Evolutionary conservation across 37 sponge, comb jelly and placozoan genomes (phyloP).

Genomic region (Haliclona indistincta): DNA sequence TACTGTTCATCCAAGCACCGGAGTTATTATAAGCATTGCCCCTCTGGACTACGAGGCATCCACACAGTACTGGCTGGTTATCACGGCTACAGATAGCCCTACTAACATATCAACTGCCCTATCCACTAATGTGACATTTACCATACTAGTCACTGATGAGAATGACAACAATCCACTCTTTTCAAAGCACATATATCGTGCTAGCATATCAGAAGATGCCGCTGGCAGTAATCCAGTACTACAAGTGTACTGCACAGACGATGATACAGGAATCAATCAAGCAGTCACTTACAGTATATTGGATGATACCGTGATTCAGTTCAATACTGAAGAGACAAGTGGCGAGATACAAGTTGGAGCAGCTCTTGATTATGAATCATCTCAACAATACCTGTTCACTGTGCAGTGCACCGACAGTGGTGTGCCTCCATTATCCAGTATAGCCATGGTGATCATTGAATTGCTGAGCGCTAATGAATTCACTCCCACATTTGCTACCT

Average conservation of each 20-base stretch:
- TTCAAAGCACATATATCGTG: background rate
- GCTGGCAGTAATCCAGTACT: background rate
- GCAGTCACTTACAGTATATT: background rate
- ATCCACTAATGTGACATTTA: background rate
- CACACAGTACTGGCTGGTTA: background rate
- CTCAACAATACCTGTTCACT: background rate
- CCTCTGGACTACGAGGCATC: background rate
- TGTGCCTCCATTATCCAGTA: background rate
- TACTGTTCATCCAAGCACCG: background rate
- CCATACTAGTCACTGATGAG: background rate
- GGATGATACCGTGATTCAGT: background rate
- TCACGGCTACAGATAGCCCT: background rate
- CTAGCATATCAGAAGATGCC: background rate
- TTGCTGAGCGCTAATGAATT: background rate
- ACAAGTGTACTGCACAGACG: background rate
- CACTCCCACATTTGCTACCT: background rate
- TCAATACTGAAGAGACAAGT: background rate
- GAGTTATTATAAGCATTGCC: background rate
- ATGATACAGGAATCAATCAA: background rate
- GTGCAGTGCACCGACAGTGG: background rate
- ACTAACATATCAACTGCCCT: background rate
- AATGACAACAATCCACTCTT: background rate
- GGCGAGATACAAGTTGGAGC: background rate
- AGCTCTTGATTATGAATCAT: constrained; percentile 5
- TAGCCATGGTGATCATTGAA: background rate